Percentiles rank a stretch among this genome's conserved stretches.
Conservation (phyloP, 2,888 invertebrate genomes). For the Periphyllus acericola region DNA sequence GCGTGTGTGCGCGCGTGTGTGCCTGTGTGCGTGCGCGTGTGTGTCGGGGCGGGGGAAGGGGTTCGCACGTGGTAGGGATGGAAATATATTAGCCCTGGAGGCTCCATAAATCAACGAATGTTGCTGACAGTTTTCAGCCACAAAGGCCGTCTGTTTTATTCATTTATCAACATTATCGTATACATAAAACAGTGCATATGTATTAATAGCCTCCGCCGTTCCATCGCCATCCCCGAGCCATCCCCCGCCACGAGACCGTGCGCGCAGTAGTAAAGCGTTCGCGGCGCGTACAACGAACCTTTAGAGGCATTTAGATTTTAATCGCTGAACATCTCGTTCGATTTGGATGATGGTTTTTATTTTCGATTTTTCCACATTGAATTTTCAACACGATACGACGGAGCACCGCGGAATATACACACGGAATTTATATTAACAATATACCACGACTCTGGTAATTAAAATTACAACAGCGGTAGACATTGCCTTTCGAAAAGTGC, state of each 20-base stretch:
- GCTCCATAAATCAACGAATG: conserved; percentile 58
- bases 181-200: conserved; percentile 46
- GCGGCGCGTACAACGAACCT: not conserved
- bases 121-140: conserved; percentile 58
- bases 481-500: no score
- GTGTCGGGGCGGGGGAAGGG: not conserved
- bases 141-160: conserved; percentile 59
- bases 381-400: no score
- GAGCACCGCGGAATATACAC: no score
- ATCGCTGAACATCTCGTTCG: not conserved
- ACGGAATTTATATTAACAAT: no score
- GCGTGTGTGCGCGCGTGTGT: not conserved
- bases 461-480: no score
- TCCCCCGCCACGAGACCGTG: not conserved
- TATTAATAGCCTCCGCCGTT: conserved; percentile 41
- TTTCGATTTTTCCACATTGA: no score
- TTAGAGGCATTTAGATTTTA: conserved; percentile 7
- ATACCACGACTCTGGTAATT: no score
- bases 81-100: conserved; percentile 49
- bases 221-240: not conserved
- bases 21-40: not conserved
- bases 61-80: not conserved
- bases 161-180: conserved; percentile 60
- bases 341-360: not conserved
- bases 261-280: not conserved